Evolutionary conservation across 2,888 invertebrate species (phyloP).

Genomic region (Drosophila gaucha): DNA sequence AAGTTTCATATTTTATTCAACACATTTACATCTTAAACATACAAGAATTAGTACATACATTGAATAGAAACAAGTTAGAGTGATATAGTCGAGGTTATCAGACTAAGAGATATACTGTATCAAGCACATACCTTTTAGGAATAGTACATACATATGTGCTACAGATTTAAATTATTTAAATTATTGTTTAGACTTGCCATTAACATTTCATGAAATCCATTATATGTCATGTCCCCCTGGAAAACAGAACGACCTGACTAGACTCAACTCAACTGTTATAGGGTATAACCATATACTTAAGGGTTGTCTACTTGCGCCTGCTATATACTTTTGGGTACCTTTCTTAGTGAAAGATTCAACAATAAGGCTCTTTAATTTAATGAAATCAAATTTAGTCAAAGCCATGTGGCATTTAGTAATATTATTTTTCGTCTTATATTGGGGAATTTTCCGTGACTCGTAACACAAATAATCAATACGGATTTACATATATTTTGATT

Average conservation of each 20-base stretch:
- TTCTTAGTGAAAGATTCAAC: not conserved
- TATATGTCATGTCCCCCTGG: not conserved
- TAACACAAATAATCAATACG: not conserved
- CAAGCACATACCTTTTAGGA: too few relatives aligned
- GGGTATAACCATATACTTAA: not conserved
- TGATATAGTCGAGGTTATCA: too few relatives aligned
- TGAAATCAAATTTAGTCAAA: too few relatives aligned
- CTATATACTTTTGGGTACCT: not conserved
- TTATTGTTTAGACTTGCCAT: too few relatives aligned
- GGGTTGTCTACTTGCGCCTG: not conserved
- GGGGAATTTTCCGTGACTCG: not conserved
- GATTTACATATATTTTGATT: too few relatives aligned
- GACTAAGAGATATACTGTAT: not conserved
- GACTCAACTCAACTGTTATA: not conserved
- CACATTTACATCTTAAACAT: slow-evolving; percentile 4
- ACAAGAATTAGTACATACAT: not conserved
- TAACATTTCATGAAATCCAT: not conserved
- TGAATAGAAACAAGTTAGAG: not conserved
- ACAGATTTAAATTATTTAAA: too few relatives aligned
- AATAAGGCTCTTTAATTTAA: not conserved
- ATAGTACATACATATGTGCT: too few relatives aligned
- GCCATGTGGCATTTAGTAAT: not conserved
- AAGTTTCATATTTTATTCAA: slow-evolving; percentile 16
- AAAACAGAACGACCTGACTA: not conserved
- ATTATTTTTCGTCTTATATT: not conserved